A percentile compares a stretch with the other conserved stretches of the same genome.
Evolutionary conservation across 2,113 vertebrate genomes (phyloP).

Genomic region (Epinephelus lanceolatus): DNA sequence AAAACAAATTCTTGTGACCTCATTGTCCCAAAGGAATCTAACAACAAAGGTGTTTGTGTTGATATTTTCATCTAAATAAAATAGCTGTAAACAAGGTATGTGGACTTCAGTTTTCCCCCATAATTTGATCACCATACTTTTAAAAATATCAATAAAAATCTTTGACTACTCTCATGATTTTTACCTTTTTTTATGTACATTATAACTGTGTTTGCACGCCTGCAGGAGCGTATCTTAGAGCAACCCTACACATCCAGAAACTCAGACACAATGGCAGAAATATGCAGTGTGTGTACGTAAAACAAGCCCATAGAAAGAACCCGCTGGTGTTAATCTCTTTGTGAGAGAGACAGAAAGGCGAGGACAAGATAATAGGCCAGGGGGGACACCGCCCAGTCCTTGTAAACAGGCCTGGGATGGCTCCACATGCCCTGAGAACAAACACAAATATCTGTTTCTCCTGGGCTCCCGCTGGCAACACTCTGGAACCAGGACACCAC

Average conservation of each 20-base stretch:
- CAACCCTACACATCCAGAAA: slow-evolving; percentile 26
- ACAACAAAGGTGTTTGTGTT: background rate
- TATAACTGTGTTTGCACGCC: background rate
- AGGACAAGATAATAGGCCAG: slow-evolving; percentile 67
- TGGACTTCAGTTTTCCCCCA: background rate
- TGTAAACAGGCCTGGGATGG: slow-evolving; percentile 68
- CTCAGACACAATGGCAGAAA: slow-evolving; percentile 51
- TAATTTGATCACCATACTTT: background rate
- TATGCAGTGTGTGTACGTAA: slow-evolving; percentile 50
- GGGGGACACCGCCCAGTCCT: slow-evolving; percentile 69
- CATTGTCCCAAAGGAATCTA: background rate
- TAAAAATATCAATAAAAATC: background rate
- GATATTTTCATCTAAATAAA: background rate
- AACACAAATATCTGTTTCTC: slow-evolving; percentile 73
- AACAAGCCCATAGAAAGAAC: slow-evolving; percentile 53
- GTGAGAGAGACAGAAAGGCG: slow-evolving; percentile 65
- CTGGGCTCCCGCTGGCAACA: slow-evolving; percentile 35
- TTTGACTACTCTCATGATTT: background rate
- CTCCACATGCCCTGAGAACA: slow-evolving; percentile 70
- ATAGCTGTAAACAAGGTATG: background rate
- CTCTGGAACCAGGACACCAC: slow-evolving; percentile 40
- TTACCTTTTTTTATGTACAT: background rate
- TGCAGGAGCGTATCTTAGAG: background rate
- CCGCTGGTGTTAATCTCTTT: slow-evolving; percentile 69
- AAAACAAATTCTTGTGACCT: slow-evolving; percentile 46